Conservation (phyloP, 2,888 invertebrate genomes). For the Pollenia amentaria region DNA sequence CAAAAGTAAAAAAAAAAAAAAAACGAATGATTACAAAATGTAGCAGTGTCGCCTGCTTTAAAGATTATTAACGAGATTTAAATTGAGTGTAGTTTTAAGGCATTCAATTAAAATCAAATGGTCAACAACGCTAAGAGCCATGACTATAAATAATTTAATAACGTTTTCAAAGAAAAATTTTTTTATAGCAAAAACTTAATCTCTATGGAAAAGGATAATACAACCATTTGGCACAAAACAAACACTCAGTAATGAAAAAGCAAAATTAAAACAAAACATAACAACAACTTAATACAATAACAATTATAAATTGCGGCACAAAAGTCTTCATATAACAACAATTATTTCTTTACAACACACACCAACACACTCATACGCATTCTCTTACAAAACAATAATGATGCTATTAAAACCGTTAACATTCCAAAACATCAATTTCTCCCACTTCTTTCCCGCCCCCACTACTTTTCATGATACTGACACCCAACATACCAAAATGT, state of each 20-base stretch:
- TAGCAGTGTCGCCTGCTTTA: slow-evolving; percentile 33
- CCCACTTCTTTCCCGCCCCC: not conserved
- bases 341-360: slow-evolving; percentile 33
- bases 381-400: slow-evolving; percentile 34
- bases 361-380: not conserved
- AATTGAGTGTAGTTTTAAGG: slow-evolving; percentile 59
- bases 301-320: slow-evolving; percentile 35
- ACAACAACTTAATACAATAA: not conserved
- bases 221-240: slow-evolving; percentile 44
- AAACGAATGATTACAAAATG: too few species aligned
- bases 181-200: slow-evolving; percentile 33
- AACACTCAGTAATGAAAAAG: slow-evolving; percentile 16
- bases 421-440: slow-evolving; percentile 41
- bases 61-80: slow-evolving; percentile 55
- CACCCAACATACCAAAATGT: slow-evolving; percentile 53
- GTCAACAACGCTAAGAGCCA: slow-evolving; percentile 29
- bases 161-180: slow-evolving; percentile 53
- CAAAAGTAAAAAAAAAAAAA: not conserved
- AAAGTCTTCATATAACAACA: slow-evolving; percentile 48
- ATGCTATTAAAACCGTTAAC: slow-evolving; percentile 55
- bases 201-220: slow-evolving; percentile 60
- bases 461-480: not conserved
- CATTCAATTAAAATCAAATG: slow-evolving; percentile 60
- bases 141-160: slow-evolving; percentile 62
- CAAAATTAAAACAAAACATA: slow-evolving; percentile 22